Evolutionary conservation across 30 jellyfish, hydroid and myxozoan genomes (phyloP).

Genomic region (Aurelia aurita): DNA sequence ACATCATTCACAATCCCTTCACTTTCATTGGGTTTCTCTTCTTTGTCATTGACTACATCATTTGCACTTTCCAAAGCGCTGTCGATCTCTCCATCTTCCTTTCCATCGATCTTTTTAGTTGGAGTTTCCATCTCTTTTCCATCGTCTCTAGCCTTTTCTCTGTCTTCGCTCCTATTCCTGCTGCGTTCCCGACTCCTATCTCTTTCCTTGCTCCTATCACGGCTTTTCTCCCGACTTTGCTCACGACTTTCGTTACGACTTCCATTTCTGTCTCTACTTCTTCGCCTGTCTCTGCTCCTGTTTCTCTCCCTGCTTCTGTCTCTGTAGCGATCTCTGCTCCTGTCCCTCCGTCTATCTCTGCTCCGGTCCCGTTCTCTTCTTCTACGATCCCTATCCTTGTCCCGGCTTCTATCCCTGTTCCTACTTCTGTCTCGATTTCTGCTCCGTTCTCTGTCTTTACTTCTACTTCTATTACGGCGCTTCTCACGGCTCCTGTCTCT

Average conservation of each 20-base stretch:
- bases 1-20: neutral
- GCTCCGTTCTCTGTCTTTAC: constrained; percentile 24
- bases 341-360: constrained; percentile 56
- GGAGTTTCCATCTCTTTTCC: constrained; percentile 4
- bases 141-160: constrained; percentile 12
- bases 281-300: constrained; percentile 64
- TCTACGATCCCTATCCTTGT: constrained; percentile 54
- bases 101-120: constrained; percentile 5
- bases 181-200: constrained; percentile 40
- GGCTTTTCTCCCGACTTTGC: constrained; percentile 61
- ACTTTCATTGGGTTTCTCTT: neutral
- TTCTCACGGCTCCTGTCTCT: constrained; percentile 53
- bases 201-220: constrained; percentile 51
- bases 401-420: constrained; percentile 50
- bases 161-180: constrained; percentile 33
- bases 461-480: constrained; percentile 53
- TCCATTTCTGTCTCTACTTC: constrained; percentile 45
- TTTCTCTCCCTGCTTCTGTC: constrained; percentile 35
- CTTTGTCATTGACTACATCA: constrained; percentile 21
- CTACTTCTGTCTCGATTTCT: constrained; percentile 43
- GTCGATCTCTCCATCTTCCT: constrained; percentile 64
- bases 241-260: constrained; percentile 58
- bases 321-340: constrained; percentile 56
- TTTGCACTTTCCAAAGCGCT: constrained; percentile 18
- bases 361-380: constrained; percentile 66